Evolutionary conservation across 2,797 vertebrate genomes (phyloP), one percentile per base, ranked within the genome.

Genomic region (Salarias fasciatus): DNA sequence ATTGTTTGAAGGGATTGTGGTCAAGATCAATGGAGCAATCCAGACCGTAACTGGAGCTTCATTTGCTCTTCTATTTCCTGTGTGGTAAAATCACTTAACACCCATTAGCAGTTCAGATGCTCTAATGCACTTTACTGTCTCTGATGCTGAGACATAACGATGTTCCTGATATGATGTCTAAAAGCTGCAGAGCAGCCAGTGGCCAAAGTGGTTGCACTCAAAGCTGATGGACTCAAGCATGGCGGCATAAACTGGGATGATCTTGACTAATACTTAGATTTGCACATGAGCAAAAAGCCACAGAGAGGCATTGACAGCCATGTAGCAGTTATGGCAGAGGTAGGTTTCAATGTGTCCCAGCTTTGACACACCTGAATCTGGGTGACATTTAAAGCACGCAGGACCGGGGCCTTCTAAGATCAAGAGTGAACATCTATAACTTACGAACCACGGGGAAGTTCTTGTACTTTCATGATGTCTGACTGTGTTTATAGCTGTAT

Each of bases 81-180:
- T 88, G 77, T 77, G 68, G 71, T 86, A 83, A 89, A n/a, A 89
- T 91, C 86, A 84, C 84, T 83, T 68, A 84, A 80, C 79, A 79
- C 76, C 83, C 85, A 88, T 91, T 89, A 90, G 81, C 63, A 64
- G 77, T 69, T 82, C 48, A 81, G 79, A 81, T 59, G 48, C 77
- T 72, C 74, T 78, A 57, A 85, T 86, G 79, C 79, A 79, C 78
- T 83, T 77, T 78, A 69, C 57, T 37, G 40, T 80, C 69, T 86
- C 72, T 86, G 69, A 85, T 78, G 64, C 75, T 61, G 61, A 79
- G 64, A 51, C 31, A 5, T 73, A 74, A 77, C 66, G 41, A 58
- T 43, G 71, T 82, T 83, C 54, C 57, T 66, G 66, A 63, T 69
- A 29, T 63, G 64, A 55, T 71, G 63, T 72, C 45, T 42, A 50